Evolutionary conservation across 2,113 vertebrate genomes (phyloP).

Genomic region (Leucopsar rothschildi): DNA sequence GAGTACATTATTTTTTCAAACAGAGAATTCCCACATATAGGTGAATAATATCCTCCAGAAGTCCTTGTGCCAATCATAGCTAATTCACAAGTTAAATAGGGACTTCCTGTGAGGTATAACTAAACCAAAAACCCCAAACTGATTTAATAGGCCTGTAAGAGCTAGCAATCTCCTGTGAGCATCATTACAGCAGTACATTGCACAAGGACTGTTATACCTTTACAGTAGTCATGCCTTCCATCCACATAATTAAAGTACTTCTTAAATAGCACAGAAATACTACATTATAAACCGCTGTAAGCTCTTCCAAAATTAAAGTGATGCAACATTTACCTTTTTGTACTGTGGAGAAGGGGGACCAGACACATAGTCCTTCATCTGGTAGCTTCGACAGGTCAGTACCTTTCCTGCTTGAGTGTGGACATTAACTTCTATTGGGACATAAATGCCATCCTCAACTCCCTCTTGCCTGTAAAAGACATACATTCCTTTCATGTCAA

Average conservation of each 20-base stretch:
- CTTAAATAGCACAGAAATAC: background rate
- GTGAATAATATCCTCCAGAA: background rate
- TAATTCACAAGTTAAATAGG: background rate
- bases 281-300: background rate
- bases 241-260: background rate
- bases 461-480: constrained; percentile 85
- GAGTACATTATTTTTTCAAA: background rate
- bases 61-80: background rate
- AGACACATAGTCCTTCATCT: constrained; percentile 82
- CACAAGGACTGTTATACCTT: background rate
- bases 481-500: background rate
- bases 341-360: constrained; percentile 88
- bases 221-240: background rate
- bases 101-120: background rate
- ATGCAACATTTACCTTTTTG: constrained; percentile 78
- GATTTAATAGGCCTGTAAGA: background rate
- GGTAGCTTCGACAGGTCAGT: constrained; percentile 85
- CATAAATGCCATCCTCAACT: constrained; percentile 78
- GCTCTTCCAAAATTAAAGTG: background rate
- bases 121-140: background rate
- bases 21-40: background rate
- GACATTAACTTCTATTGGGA: constrained; percentile 82
- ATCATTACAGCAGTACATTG: background rate
- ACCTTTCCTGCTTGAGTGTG: constrained; percentile 71
- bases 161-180: background rate